Conservation (phyloP, 2,113 vertebrate genomes). For the Halcyon senegalensis region DNA sequence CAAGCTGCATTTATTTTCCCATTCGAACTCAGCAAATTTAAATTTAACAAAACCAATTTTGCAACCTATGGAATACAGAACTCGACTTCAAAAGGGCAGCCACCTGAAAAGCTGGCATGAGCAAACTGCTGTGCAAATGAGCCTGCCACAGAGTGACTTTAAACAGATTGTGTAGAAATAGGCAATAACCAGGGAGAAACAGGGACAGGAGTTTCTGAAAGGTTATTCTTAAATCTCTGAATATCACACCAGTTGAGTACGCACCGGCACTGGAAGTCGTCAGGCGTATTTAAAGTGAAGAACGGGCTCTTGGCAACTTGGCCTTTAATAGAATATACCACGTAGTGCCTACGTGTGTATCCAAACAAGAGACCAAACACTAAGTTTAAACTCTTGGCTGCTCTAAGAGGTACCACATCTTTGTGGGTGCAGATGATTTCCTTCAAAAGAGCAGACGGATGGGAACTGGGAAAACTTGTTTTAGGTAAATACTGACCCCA, state of each 20-base stretch:
- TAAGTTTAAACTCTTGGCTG: neutral
- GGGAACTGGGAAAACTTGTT: neutral
- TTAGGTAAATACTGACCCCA: neutral
- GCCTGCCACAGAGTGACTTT: neutral
- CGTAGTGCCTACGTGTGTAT: fast-evolving
- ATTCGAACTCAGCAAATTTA: neutral
- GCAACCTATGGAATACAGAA: neutral
- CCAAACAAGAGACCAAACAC: neutral
- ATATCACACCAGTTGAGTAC: neutral
- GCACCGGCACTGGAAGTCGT: neutral
- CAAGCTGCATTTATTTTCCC: neutral
- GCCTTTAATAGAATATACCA: neutral
- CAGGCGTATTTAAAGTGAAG: neutral
- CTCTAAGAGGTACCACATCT: neutral
- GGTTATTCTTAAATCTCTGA: neutral
- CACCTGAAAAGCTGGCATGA: neutral
- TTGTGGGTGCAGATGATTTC: neutral
- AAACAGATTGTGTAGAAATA: neutral
- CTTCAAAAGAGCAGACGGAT: neutral
- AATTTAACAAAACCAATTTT: neutral
- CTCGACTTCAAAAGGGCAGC: neutral
- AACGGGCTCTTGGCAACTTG: neutral
- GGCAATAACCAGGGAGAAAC: neutral
- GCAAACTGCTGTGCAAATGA: neutral
- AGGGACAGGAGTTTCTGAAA: neutral